Percentiles rank a stretch among this genome's conserved stretches.
Conservation (phyloP, 2,888 invertebrate genomes). For the Euclidia mi region DNA sequence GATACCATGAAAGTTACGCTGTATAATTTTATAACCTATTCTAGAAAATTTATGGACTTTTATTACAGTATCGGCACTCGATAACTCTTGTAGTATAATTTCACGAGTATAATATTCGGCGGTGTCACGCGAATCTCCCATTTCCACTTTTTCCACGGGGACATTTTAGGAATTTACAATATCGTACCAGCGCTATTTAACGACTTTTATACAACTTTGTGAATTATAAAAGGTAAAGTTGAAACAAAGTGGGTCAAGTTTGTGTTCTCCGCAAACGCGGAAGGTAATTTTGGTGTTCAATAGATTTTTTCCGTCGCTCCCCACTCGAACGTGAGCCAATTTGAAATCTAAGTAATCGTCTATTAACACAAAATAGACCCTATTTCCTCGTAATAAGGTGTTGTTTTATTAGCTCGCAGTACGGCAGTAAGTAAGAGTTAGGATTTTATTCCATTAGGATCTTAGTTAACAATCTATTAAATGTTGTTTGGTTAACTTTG, state of each 20-base stretch:
- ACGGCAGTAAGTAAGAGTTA: constrained; percentile 11
- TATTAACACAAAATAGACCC: constrained; percentile 35
- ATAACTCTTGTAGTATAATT: constrained; percentile 3
- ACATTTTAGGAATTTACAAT: constrained; percentile 32
- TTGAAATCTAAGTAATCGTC: constrained; percentile 39
- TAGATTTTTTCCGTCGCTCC: constrained; percentile 55
- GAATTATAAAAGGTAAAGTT: constrained; percentile 47
- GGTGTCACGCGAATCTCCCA: constrained; percentile 40
- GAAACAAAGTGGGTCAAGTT: constrained; percentile 60
- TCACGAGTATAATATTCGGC: background rate
- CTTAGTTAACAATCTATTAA: constrained; percentile 52
- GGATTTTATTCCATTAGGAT: constrained; percentile 49
- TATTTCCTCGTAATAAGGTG: constrained; percentile 20
- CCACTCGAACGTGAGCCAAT: constrained; percentile 56
- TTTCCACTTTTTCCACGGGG: constrained; percentile 35
- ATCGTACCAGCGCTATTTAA: constrained; percentile 47
- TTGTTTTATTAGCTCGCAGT: constrained; percentile 18
- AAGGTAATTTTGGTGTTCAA: constrained; percentile 59
- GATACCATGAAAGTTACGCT: too few relatives aligned
- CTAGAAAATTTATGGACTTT: background rate
- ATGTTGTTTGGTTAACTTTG: constrained; percentile 48
- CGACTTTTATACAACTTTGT: constrained; percentile 50
- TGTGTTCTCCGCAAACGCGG: constrained; percentile 50
- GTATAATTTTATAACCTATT: background rate
- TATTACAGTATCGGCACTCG: constrained; percentile 5